phyloP scores from a whole-genome alignment of 1,140 invertebrate species.

The Propsilocerus akamusi region DNA sequence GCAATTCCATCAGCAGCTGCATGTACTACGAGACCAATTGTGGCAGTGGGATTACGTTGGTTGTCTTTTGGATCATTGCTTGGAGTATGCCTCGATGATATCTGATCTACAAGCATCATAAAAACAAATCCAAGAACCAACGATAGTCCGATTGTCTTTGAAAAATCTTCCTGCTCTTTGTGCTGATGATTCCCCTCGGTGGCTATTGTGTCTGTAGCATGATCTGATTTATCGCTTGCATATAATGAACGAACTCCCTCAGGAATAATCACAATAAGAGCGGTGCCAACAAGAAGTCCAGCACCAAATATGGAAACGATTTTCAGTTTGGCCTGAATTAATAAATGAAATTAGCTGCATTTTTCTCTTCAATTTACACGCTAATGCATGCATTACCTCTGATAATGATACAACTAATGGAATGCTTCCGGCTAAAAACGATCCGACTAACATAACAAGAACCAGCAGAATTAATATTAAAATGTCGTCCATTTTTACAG shows the following conservation, averaged over 20 bases:
- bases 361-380: not conserved
- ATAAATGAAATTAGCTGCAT: slow-evolving; percentile 4
- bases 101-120: slow-evolving; percentile 92
- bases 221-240: slow-evolving; percentile 18
- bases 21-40: slow-evolving; percentile 90
- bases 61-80: slow-evolving; percentile 28
- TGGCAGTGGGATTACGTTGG: slow-evolving; percentile 73
- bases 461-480: slow-evolving; percentile 59
- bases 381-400: slow-evolving; percentile 46
- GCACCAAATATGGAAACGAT: slow-evolving; percentile 89
- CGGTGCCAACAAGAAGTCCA: slow-evolving; percentile 93
- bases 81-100: slow-evolving; percentile 45
- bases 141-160: slow-evolving; percentile 40
- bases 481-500: slow-evolving; percentile 60
- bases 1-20: slow-evolving; percentile 92
- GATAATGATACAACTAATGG: slow-evolving; percentile 84
- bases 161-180: slow-evolving; percentile 25
- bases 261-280: slow-evolving; percentile 94
- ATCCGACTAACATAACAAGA: slow-evolving; percentile 86
- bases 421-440: slow-evolving; percentile 82
- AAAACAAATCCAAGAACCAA: slow-evolving; percentile 75
- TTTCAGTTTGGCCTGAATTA: slow-evolving; percentile 77
- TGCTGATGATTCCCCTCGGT: slow-evolving; percentile 14
- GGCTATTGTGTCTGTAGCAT: slow-evolving; percentile 12
- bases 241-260: slow-evolving; percentile 86